Evolutionary conservation across 2,888 invertebrate species (phyloP).

Genomic region (Nipponacmea schrenckii): DNA sequence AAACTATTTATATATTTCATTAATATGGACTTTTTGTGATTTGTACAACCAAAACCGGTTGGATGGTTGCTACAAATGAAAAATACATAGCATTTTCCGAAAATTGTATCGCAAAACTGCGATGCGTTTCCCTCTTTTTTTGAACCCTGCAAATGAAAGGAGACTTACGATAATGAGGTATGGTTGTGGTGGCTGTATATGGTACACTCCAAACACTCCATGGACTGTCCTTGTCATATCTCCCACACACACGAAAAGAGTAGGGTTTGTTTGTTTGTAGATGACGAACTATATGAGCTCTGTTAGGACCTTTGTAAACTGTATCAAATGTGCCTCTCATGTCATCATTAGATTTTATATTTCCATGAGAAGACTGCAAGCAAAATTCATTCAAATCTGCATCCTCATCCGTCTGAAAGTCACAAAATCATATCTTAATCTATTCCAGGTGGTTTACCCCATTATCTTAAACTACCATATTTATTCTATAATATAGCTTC

Average conservation of each 20-base stretch:
- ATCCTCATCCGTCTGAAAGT: constrained; percentile 50
- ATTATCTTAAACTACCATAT: no score
- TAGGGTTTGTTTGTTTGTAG: constrained; percentile 69
- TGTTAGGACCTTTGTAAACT: constrained; percentile 71
- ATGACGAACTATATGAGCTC: constrained; percentile 70
- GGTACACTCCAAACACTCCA: constrained; percentile 73
- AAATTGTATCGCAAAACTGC: no score
- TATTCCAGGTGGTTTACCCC: no score
- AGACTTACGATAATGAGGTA: constrained; percentile 69
- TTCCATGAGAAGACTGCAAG: constrained; percentile 57
- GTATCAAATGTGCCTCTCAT: constrained; percentile 64
- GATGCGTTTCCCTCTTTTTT: no score
- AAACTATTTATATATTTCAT: no score
- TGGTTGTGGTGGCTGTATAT: constrained; percentile 69
- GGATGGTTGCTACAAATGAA: no score
- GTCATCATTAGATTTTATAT: constrained; percentile 38
- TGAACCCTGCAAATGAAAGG: no score
- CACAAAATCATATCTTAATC: no score
- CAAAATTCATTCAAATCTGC: constrained; percentile 55
- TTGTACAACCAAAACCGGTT: no score
- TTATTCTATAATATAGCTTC: no score
- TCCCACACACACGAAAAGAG: constrained; percentile 72
- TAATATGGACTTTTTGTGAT: no score
- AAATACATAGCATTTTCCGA: no score
- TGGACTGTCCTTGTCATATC: constrained; percentile 64